Base-by-base conservation (phyloP, 2,797 vertebrate species). In the Sorex maritimensis region DNA sequence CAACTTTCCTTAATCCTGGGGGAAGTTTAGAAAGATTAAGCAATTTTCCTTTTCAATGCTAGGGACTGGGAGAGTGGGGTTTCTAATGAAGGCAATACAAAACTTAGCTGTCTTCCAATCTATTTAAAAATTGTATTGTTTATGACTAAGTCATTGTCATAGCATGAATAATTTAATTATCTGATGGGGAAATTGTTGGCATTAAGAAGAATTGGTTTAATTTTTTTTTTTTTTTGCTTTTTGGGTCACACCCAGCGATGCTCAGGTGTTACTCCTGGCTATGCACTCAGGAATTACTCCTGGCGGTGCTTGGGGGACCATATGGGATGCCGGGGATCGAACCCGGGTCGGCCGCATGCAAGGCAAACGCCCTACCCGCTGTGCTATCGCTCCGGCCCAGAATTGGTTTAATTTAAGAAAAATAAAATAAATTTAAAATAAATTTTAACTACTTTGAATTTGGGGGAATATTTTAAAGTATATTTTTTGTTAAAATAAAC, bases 61-160 rank as follows among this genome's bases (percentile, higher is more conserved):
- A 72, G 30, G 4, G 24, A 63, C 67, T 55, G 30, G 6, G 30
- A 1, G 26, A 87, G 34, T 77, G 44, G 11, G 8, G 9, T 67
- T 21, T 23, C 19, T 61, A 61, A 12, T 44, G 41, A 74, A 3
- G 12, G 1, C 58, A 86, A 78, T 44, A 75, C 19, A 83, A 69
- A 77, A 14, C 81, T 13, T 38, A 71, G 80, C 13, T 67, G 26
- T 63, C 46, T 82, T 44, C 79, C 21, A 78, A 21, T 75, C 4
- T 92, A 2, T 73, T 92, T 93, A 77, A 41, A 79, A 74, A 82
- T 75, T 85, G 55, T 81, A 75, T 49, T 67, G 49, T 95, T 91
- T 74, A 87, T 3, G 74, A 84, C 73, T 91, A 88, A 86, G 12
- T n/a, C 11, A 21, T 89, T 93, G 55, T 80, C 55, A 75, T 77